phyloP scores from a whole-genome alignment of 2,888 invertebrate species.

The Sericinus montela region DNA sequence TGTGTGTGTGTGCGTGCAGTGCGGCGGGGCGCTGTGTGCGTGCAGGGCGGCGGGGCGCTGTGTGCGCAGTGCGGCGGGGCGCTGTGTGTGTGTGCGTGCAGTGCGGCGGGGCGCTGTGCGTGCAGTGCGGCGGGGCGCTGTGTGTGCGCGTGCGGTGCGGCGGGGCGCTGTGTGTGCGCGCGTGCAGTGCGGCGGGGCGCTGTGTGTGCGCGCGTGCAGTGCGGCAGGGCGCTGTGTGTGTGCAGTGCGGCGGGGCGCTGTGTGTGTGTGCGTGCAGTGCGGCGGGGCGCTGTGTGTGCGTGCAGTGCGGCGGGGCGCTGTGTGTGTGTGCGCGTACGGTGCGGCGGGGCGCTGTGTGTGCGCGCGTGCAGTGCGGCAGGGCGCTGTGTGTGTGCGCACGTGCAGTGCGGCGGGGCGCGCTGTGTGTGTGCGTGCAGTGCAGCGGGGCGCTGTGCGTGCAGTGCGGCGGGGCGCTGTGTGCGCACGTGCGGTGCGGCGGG shows the following conservation, averaged over 20 bases:
- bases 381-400: conserved; percentile 80
- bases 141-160: conserved; percentile 74
- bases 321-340: conserved; percentile 62
- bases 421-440: conserved; percentile 69
- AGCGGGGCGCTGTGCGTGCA: conserved; percentile 75
- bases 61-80: conserved; percentile 74
- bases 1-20: conserved; percentile 61
- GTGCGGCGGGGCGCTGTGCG: conserved; percentile 80
- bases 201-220: conserved; percentile 63
- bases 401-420: conserved; percentile 73
- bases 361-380: conserved; percentile 83
- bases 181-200: conserved; percentile 79
- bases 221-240: conserved; percentile 67
- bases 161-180: conserved; percentile 89
- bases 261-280: conserved; percentile 79
- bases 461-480: too few species aligned
- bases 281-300: conserved; percentile 59
- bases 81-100: conserved; percentile 79
- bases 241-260: conserved; percentile 82
- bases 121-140: conserved; percentile 77
- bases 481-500: conserved; percentile 81
- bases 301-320: conserved; percentile 81
- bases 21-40: conserved; percentile 87
- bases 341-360: conserved; percentile 72
- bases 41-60: conserved; percentile 78